Conservation (phyloP, 2,797 vertebrate species). For the Graptemys geographica region DNA sequence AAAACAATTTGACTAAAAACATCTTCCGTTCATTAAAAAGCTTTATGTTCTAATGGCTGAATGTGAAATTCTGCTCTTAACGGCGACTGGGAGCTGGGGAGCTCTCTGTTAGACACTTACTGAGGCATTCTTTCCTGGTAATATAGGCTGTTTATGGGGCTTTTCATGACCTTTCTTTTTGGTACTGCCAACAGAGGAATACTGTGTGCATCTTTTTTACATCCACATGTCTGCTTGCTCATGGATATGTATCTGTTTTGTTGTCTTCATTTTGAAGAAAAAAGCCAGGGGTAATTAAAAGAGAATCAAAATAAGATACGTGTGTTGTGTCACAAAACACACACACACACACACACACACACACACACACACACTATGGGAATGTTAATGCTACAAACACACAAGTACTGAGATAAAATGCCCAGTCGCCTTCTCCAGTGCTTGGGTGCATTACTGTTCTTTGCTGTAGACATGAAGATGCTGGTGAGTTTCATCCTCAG, state of each 20-base stretch:
- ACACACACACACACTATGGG: background rate
- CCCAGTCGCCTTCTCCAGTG: background rate
- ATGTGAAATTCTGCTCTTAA: slow-evolving; percentile 74
- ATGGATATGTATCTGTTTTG: slow-evolving; percentile 69
- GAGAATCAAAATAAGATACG: slow-evolving; percentile 41
- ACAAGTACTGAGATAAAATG: background rate
- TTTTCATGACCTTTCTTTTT: slow-evolving; percentile 76
- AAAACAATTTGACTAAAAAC: slow-evolving; percentile 73
- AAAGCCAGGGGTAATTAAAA: slow-evolving; percentile 71
- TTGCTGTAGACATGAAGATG: background rate
- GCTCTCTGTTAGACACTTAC: slow-evolving; percentile 71
- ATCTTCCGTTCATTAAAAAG: slow-evolving; percentile 70
- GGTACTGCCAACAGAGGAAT: slow-evolving; percentile 69
- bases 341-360: slow-evolving; percentile 43
- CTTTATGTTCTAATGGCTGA: slow-evolving; percentile 72
- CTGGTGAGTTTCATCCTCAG: background rate
- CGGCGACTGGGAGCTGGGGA: slow-evolving; percentile 68
- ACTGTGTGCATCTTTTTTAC: slow-evolving; percentile 56
- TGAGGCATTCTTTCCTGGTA: slow-evolving; percentile 68
- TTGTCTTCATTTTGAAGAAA: slow-evolving; percentile 72
- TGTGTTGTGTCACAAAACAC: slow-evolving; percentile 54
- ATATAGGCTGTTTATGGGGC: slow-evolving; percentile 74
- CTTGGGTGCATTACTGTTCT: background rate
- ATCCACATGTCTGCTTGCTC: slow-evolving; percentile 69
- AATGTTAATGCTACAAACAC: slow-evolving; percentile 54